Percentiles rank a stretch among this genome's conserved stretches.
Conservation (phyloP, 2,113 vertebrate species). For the Gallinago media region DNA sequence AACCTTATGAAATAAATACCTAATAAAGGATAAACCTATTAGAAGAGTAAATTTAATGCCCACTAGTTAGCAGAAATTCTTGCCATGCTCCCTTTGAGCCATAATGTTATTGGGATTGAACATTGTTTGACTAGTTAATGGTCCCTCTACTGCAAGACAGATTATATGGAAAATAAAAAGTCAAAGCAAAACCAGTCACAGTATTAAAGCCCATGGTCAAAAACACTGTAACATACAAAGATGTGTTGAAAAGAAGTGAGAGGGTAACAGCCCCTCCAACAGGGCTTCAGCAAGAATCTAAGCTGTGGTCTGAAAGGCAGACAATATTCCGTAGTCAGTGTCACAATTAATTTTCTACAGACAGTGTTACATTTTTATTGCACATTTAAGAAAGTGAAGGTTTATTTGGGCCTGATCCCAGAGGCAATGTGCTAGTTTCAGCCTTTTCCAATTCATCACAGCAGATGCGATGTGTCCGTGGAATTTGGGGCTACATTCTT, state of each 20-base stretch:
- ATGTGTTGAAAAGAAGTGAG: slow-evolving; percentile 6
- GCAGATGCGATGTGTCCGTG: background rate
- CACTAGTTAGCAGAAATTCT: slow-evolving; percentile 65
- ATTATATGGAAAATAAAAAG: slow-evolving; percentile 73
- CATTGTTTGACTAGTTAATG: slow-evolving; percentile 72
- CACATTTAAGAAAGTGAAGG: background rate
- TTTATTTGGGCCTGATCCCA: slow-evolving; percentile 37
- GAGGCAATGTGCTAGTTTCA: background rate
- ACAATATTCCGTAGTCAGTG: background rate
- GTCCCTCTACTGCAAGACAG: slow-evolving; percentile 64
- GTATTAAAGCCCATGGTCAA: slow-evolving; percentile 53
- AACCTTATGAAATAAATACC: slow-evolving; percentile 80
- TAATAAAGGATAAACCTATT: slow-evolving; percentile 82
- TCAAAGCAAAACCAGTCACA: background rate
- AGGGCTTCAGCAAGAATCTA: background rate
- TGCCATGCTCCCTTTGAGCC: slow-evolving; percentile 39
- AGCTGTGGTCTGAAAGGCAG: background rate
- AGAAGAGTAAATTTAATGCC: slow-evolving; percentile 76
- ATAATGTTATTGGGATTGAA: slow-evolving; percentile 66
- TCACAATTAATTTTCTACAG: background rate
- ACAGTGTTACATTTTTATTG: background rate
- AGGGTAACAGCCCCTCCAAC: background rate
- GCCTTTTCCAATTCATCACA: background rate
- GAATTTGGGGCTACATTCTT: background rate
- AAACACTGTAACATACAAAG: slow-evolving; percentile 47